Base-by-base conservation (phyloP, 2,888 invertebrate genomes). In the Brachypalpus laphriformis region DNA sequence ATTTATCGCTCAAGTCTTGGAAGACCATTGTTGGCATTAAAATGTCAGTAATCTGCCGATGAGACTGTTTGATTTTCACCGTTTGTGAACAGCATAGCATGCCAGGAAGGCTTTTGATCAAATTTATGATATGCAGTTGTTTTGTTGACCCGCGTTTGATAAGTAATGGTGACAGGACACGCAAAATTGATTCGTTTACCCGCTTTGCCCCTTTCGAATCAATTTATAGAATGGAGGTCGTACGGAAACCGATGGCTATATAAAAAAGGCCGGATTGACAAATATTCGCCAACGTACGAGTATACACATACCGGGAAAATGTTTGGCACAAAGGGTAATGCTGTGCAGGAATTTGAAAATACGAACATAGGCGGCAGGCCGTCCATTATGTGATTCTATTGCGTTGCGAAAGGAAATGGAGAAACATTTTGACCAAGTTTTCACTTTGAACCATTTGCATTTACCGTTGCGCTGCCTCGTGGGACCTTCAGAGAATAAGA, bases 111-210 rank as follows among this genome's bases (percentile, higher is more conserved):
- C 61, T 61, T 77, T 45, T 40, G 16, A 47, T 37, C 11, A 11
- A 71, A 71, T 65, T 70, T 71, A 70, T 71, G 54, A 65, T 56
- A 78, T 71, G 63, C 78, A 63, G 28, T 25, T 49, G 45, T 47
- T 63, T 63, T 40, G 63, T 57, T 34, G 56, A 51, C 42, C 68
- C 42, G n/a, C 37, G 72, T 31, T 22, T 18, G 47, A 42, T 68
- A 71, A 78, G 45, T 63, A 71, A 71, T 71, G 71, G 54, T 22
- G 71, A 78, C 78, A 71, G 56, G 57, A 56, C 78, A 78, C 71
- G 71, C 78, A 65, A 56, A 78, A 78, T 71, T 56, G 65, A 78
- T 71, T 70, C 37, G 34, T 56, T 57, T 34, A 20, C 28, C 34
- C 51, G 34, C 11, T 54, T 47, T 14, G 20, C 1, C 20, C 20